These are phyloP conservation scores for Galagoides demidoff DNA, from an alignment of 2,797 vertebrate genomes.

Conservation along the genomic window DNA sequence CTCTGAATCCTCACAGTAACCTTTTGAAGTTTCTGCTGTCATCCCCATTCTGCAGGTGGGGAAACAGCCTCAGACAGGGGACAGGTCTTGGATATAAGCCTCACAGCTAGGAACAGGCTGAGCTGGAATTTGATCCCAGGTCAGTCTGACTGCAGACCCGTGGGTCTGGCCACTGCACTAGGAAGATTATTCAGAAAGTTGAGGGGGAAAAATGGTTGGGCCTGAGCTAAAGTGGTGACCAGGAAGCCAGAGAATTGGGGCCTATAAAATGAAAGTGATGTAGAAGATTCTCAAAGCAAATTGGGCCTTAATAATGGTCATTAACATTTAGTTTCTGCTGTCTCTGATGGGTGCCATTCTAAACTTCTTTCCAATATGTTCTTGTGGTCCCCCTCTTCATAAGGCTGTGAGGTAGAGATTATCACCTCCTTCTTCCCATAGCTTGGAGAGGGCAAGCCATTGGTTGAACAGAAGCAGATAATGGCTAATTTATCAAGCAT, in stretches of 20 bases:
- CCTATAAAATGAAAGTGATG: not conserved
- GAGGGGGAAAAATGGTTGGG: rapidly evolving
- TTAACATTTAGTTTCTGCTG: not conserved
- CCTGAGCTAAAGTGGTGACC: not conserved
- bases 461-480: not conserved
- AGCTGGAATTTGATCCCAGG: not conserved
- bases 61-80: not conserved
- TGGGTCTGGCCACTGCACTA: too few relatives aligned
- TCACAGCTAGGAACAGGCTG: not conserved
- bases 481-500: rapidly evolving
- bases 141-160: not conserved
- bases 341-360: not conserved
- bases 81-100: not conserved
- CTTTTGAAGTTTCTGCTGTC: not conserved
- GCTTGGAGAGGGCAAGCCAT: not conserved
- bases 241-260: not conserved
- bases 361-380: not conserved
- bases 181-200: not conserved
- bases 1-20: not conserved
- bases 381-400: not conserved
- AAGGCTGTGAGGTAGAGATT: not conserved
- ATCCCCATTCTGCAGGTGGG: not conserved
- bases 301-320: too few relatives aligned
- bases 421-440: not conserved
- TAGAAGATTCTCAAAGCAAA: not conserved